Evolutionary conservation across 2,888 invertebrate species (phyloP).

Genomic region (Lithodes maja): DNA sequence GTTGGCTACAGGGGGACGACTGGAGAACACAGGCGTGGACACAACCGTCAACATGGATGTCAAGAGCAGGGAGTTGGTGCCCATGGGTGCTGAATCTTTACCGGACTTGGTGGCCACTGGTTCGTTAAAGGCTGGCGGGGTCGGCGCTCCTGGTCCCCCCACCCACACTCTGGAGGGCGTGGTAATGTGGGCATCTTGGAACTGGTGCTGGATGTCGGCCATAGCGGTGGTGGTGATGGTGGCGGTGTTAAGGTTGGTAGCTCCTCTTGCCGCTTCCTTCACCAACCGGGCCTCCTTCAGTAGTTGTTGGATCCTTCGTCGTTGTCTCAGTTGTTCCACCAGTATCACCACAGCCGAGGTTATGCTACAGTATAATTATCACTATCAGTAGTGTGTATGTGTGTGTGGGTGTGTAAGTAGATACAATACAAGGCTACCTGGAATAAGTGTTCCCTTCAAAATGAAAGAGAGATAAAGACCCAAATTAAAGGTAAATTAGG

Average conservation of each 20-base stretch:
- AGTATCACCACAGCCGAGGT: background rate
- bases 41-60: too few species aligned
- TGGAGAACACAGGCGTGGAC: too few species aligned
- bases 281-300: background rate
- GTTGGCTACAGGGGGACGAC: too few species aligned
- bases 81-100: too few species aligned
- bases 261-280: background rate
- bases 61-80: too few species aligned
- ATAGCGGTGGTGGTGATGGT: constrained; percentile 1
- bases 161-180: constrained; percentile 24
- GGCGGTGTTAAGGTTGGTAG: background rate
- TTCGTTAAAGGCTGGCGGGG: background rate
- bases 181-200: constrained; percentile 31
- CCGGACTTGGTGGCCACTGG: too few species aligned
- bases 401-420: too few species aligned
- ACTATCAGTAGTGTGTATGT: too few species aligned
- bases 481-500: too few species aligned
- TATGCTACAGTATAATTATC: background rate
- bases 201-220: constrained; percentile 17
- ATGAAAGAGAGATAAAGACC: too few species aligned
- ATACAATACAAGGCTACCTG: too few species aligned
- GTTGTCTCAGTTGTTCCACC: background rate
- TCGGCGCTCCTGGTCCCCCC: background rate
- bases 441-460: too few species aligned
- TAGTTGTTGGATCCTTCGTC: background rate